Conservation (phyloP, 2,888 invertebrate species). For the Archaeoteleia sp. region DNA sequence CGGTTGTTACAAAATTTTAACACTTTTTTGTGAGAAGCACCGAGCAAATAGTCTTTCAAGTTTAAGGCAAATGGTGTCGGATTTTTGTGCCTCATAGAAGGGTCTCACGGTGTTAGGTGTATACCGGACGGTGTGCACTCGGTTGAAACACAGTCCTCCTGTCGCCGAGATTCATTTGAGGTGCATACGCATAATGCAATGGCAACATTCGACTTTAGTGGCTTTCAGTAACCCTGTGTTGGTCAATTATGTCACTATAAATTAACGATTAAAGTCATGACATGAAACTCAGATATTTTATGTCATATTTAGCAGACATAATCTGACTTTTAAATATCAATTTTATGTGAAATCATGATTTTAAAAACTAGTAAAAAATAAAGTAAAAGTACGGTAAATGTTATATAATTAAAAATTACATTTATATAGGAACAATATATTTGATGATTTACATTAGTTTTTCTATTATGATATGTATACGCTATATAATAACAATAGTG, state of each 20-base stretch:
- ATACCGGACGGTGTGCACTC: conserved; percentile 66
- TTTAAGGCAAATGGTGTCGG: conserved; percentile 63
- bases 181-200: conserved; percentile 40
- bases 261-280: conserved; percentile 22
- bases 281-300: conserved; percentile 13
- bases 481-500: no score
- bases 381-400: no score
- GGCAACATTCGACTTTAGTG: conserved; percentile 24
- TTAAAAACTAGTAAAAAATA: no score
- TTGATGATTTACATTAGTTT: no score
- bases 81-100: conserved; percentile 56
- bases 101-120: conserved; percentile 69
- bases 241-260: conserved; percentile 9
- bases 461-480: no score
- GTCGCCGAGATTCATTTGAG: conserved; percentile 58
- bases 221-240: conserved; percentile 44
- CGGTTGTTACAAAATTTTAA: no score
- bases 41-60: conserved; percentile 54
- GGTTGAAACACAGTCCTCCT: conserved; percentile 62
- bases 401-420: no score
- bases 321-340: no score
- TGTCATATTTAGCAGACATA: no score
- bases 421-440: no score
- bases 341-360: no score
- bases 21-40: conserved; percentile 19